Conservation (phyloP, 2,888 invertebrate genomes). For the Latheticus oryzae region DNA sequence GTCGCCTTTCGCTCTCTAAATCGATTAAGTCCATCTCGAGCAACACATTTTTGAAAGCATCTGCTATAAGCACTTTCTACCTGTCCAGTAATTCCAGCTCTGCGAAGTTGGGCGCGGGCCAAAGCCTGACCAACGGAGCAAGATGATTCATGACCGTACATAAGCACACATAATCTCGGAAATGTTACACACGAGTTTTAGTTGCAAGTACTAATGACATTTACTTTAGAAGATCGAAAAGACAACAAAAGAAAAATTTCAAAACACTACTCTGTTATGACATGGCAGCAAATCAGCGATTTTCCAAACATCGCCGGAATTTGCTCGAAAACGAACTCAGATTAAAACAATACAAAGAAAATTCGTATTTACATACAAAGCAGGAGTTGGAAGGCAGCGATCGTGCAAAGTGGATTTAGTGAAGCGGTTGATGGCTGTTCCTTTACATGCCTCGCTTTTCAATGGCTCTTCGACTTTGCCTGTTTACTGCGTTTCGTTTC, state of each 20-base stretch:
- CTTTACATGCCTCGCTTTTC: conserved; percentile 58
- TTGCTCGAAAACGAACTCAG: conserved; percentile 51
- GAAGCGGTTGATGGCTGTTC: conserved; percentile 57
- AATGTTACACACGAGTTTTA: too few relatives aligned
- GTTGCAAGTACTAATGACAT: too few relatives aligned
- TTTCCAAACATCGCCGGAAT: conserved; percentile 21
- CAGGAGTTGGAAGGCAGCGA: conserved; percentile 57
- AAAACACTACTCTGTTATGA: too few relatives aligned
- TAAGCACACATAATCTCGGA: conserved; percentile 54
- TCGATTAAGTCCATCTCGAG: too few relatives aligned
- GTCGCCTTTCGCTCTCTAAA: too few relatives aligned
- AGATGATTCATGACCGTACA: conserved; percentile 52
- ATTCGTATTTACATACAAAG: conserved; percentile 61
- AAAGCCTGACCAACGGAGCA: conserved; percentile 38
- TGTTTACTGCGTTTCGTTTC: conserved; percentile 50
- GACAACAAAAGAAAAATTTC: too few relatives aligned
- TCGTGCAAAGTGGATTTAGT: conserved; percentile 61
- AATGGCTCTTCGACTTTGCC: conserved; percentile 47
- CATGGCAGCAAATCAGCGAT: conserved; percentile 18
- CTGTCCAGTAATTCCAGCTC: conserved; percentile 27
- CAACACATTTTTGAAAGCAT: too few relatives aligned
- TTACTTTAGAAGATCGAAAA: too few relatives aligned
- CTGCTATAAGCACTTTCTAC: conserved; percentile 10
- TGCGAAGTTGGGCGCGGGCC: conserved; percentile 36
- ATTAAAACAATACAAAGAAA: conserved; percentile 62